phyloP scores from a whole-genome alignment of 2,797 vertebrate genomes.

The Molossus molossus region DNA sequence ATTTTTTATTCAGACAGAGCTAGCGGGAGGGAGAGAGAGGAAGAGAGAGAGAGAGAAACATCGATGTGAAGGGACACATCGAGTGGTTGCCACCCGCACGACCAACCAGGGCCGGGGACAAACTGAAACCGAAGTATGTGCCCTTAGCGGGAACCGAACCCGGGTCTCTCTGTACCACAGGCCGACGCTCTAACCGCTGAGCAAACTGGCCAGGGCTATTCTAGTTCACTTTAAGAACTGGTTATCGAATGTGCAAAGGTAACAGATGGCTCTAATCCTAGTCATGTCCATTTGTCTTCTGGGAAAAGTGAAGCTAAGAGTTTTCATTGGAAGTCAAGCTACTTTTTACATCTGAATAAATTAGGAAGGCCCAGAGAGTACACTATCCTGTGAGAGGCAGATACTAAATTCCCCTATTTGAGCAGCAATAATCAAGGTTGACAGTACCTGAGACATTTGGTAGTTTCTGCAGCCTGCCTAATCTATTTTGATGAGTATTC shows the following conservation, averaged over 20 bases:
- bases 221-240: constrained; percentile 66
- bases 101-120: too few species aligned
- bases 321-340: constrained; percentile 76
- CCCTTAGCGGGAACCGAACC: too few species aligned
- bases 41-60: too few species aligned
- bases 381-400: constrained; percentile 74
- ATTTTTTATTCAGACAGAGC: too few species aligned
- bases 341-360: constrained; percentile 82
- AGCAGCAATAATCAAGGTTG: constrained; percentile 71
- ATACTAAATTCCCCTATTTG: constrained; percentile 79
- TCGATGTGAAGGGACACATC: too few species aligned
- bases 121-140: too few species aligned
- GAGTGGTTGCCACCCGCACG: too few species aligned
- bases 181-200: too few species aligned
- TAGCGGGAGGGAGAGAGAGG: too few species aligned
- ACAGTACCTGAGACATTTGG: constrained; percentile 82
- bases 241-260: constrained; percentile 64
- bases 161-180: too few species aligned
- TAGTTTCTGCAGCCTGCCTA: constrained; percentile 76
- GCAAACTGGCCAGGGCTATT: too few species aligned
- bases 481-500: constrained; percentile 84
- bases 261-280: constrained; percentile 71
- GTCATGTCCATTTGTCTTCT: constrained; percentile 75
- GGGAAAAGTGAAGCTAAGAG: constrained; percentile 70
- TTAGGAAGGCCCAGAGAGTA: constrained; percentile 66